phyloP scores from a whole-genome alignment of 2,113 vertebrate genomes.

The Nothoprocta pentlandii region DNA sequence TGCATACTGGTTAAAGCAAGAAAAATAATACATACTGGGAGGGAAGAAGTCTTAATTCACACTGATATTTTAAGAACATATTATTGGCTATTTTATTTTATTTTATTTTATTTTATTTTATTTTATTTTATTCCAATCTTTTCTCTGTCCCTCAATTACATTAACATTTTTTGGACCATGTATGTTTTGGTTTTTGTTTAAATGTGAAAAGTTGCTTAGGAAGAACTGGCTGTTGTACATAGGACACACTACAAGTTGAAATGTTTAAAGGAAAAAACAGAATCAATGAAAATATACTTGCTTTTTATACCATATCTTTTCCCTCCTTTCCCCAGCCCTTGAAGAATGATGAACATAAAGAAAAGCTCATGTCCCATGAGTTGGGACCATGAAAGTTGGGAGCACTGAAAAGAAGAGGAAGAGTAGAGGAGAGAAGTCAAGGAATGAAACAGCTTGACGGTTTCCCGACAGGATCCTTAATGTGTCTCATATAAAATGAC shows the following conservation, averaged over 20 bases:
- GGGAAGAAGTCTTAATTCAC: not conserved
- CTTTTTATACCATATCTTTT: not conserved
- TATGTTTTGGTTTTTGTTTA: not conserved
- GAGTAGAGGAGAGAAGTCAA: not conserved
- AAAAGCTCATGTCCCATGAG: not conserved
- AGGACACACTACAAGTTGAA: not conserved
- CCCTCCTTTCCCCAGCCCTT: not conserved
- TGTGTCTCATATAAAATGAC: not conserved
- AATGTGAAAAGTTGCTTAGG: not conserved
- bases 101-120: not conserved
- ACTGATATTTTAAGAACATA: not conserved
- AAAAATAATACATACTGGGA: not conserved
- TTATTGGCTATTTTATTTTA: not conserved
- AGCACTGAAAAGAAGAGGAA: not conserved
- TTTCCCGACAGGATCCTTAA: not conserved
- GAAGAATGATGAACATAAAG: not conserved
- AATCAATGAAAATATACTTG: not conserved
- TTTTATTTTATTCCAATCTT: not conserved
- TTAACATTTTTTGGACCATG: not conserved
- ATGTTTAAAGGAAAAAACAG: not conserved
- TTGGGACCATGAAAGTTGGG: not conserved
- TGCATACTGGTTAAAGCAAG: not conserved
- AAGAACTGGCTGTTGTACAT: not conserved
- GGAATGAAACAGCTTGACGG: accelerated
- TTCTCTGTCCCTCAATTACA: not conserved